These are phyloP conservation scores for Apamea crenata DNA, from an alignment of 2,888 invertebrate species.

Conservation along the genomic window DNA sequence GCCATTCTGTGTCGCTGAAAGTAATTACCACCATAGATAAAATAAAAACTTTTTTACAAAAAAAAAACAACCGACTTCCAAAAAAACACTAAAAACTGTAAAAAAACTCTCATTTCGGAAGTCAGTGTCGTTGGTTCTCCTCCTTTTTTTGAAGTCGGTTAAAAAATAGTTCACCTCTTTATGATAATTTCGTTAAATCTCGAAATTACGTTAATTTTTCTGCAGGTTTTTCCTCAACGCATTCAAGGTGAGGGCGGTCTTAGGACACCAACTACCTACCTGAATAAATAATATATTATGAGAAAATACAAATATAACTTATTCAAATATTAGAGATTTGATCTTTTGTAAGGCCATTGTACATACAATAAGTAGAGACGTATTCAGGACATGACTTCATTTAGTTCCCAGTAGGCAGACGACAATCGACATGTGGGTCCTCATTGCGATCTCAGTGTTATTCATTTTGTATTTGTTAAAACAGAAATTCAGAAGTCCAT, in stretches of 20 bases:
- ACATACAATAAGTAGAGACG: slow-evolving; percentile 45
- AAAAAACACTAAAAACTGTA: too few species aligned
- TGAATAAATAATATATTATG: slow-evolving; percentile 8
- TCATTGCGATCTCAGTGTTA: slow-evolving; percentile 60
- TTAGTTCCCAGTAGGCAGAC: slow-evolving; percentile 39
- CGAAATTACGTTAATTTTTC: neutral
- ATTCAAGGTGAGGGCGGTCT: neutral
- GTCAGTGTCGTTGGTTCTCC: too few species aligned
- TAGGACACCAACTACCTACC: neutral
- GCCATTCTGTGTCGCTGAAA: too few species aligned
- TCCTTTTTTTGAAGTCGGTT: too few species aligned
- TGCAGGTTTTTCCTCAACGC: neutral
- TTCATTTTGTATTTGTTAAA: slow-evolving; percentile 62
- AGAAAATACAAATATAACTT: slow-evolving; percentile 30
- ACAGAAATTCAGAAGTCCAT: slow-evolving; percentile 56
- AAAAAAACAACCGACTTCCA: too few species aligned
- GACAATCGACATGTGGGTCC: slow-evolving; percentile 66
- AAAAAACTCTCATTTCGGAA: too few species aligned
- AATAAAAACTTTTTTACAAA: too few species aligned
- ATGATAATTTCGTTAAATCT: neutral
- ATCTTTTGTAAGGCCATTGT: slow-evolving; percentile 54
- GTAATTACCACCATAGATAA: neutral
- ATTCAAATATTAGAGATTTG: slow-evolving; percentile 53
- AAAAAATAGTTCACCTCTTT: neutral
- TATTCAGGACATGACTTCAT: slow-evolving; percentile 48